Conservation (phyloP, 2,888 invertebrate species). For the Sphaeridia pumilis region DNA sequence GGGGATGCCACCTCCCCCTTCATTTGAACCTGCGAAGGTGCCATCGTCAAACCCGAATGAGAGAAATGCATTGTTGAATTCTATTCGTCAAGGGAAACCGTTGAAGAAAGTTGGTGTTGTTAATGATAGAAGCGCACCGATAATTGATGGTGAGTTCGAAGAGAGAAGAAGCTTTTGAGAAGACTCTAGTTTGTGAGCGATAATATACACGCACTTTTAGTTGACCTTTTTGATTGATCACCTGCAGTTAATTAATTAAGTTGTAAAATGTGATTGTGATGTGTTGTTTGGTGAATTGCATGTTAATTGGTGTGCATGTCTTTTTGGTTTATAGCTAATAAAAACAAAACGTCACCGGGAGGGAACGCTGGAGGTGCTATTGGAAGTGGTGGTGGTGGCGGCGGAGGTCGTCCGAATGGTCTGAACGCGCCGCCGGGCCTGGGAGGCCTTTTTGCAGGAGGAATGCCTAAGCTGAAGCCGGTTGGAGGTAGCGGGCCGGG, state of each 20-base stretch:
- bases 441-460: slow-evolving; percentile 67
- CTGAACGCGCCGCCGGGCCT: slow-evolving; percentile 41
- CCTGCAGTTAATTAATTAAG: no score
- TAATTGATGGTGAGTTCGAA: slow-evolving; percentile 51
- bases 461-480: slow-evolving; percentile 68
- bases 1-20: slow-evolving; percentile 23
- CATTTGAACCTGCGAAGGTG: not conserved
- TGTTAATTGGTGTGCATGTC: not conserved
- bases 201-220: no score
- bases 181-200: no score
- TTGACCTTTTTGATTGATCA: no score
- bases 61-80: slow-evolving; percentile 60
- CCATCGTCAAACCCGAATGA: slow-evolving; percentile 21
- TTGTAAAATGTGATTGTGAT: no score
- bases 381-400: slow-evolving; percentile 14
- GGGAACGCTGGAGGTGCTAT: slow-evolving; percentile 9
- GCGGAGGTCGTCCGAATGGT: slow-evolving; percentile 10
- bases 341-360: no score
- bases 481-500: slow-evolving; percentile 41
- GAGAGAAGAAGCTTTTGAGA: no score
- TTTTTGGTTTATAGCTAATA: no score
- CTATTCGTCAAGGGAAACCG: slow-evolving; percentile 68
- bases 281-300: not conserved
- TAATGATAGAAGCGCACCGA: slow-evolving; percentile 79
- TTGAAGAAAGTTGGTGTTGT: slow-evolving; percentile 69